Conservation (phyloP, 2,888 invertebrate species). For the Macrosiphum euphorbiae region DNA sequence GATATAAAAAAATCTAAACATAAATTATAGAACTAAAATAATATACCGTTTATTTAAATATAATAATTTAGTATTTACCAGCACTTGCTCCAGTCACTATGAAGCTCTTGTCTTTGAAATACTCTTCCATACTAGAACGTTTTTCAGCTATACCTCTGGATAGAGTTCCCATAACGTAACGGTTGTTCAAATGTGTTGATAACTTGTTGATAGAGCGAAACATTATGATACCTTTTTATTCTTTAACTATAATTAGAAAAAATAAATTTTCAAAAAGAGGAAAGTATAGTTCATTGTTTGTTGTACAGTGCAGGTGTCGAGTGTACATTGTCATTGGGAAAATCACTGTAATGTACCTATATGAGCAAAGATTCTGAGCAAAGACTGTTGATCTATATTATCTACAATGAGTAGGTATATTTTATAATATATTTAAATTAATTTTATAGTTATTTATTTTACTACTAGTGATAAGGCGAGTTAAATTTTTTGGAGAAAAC, state of each 20-base stretch:
- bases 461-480: neutral
- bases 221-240: neutral
- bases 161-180: neutral
- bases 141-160: neutral
- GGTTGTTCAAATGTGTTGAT: neutral
- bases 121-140: constrained; percentile 33
- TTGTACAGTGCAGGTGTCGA: neutral
- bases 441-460: neutral
- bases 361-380: neutral
- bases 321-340: no score
- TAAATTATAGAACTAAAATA: neutral
- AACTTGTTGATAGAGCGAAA: constrained; percentile 15
- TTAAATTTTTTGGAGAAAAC: neutral
- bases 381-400: neutral
- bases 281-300: neutral
- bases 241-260: neutral
- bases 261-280: neutral
- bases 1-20: no score
- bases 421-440: neutral
- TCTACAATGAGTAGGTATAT: neutral
- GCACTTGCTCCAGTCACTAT: constrained; percentile 63
- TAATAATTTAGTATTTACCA: constrained; percentile 47
- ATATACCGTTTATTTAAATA: neutral
- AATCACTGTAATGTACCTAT: neutral
- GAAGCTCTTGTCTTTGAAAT: constrained; percentile 65